Percentiles rank a stretch among this genome's conserved stretches.
phyloP scores from a whole-genome alignment of 2,888 invertebrate genomes.

The Agrotis ipsilon region DNA sequence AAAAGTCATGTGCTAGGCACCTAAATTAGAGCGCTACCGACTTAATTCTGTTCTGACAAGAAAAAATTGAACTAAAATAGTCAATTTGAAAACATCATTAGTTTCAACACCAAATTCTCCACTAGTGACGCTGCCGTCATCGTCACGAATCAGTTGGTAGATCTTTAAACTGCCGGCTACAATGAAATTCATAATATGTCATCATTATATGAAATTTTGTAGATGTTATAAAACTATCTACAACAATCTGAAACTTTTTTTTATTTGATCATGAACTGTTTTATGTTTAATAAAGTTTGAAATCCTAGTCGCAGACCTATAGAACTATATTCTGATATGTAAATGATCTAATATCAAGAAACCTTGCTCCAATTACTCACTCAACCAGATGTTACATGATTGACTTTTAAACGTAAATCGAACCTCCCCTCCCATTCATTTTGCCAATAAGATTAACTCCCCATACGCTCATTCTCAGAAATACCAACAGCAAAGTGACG shows the following conservation, averaged over 20 bases:
- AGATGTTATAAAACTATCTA: no score
- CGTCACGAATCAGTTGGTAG: no score
- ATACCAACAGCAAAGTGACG: constrained; percentile 8
- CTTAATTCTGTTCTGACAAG: no score
- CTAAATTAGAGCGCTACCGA: no score
- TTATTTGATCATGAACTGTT: neutral
- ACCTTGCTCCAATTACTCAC: neutral
- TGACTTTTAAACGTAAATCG: constrained; percentile 26
- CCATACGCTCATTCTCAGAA: constrained; percentile 1
- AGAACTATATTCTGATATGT: neutral
- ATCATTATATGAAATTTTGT: no score
- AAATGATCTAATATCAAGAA: neutral
- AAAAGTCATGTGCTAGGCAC: no score
- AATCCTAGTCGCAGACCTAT: neutral
- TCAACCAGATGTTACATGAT: constrained; percentile 13
- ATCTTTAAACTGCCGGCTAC: no score
- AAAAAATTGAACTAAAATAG: no score
- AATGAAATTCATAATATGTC: neutral
- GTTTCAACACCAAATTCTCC: neutral
- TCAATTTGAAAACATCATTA: no score
- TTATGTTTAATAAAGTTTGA: no score
- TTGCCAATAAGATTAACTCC: constrained; percentile 28
- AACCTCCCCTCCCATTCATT: constrained; percentile 4
- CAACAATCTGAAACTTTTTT: no score
- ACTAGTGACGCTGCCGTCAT: neutral